These are phyloP conservation scores for Heliconius erato DNA, from an alignment of 2,888 invertebrate genomes.

Conservation along the genomic window DNA sequence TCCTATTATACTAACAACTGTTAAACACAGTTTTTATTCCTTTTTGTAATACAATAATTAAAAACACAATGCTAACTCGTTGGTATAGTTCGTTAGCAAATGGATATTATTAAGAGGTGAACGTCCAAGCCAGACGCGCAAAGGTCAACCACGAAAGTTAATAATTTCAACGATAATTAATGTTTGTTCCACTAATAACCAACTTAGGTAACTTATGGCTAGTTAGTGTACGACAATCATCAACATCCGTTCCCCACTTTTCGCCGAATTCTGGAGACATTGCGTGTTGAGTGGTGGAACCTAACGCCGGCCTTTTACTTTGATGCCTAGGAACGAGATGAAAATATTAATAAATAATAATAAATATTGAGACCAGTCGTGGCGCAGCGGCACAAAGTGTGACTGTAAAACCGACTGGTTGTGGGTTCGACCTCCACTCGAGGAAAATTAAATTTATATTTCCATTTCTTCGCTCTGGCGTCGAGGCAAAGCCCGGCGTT, in stretches of 20 bases:
- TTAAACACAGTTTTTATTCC: neutral
- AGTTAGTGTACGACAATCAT: neutral
- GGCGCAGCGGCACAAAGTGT: no score
- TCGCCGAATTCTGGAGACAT: neutral
- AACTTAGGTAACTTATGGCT: neutral
- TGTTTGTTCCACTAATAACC: neutral
- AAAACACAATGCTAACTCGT: neutral
- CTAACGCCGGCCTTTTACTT: neutral
- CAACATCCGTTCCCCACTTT: no score
- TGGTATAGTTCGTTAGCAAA: neutral
- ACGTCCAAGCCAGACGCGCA: neutral
- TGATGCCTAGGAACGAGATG: neutral
- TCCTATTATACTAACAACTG: neutral
- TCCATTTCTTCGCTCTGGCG: no score
- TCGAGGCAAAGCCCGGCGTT: no score
- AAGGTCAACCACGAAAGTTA: slow-evolving; percentile 5
- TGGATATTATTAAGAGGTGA: neutral
- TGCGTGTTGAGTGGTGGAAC: neutral
- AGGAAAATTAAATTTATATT: no score
- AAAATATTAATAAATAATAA: neutral
- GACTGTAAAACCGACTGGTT: no score
- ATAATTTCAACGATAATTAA: slow-evolving; percentile 2
- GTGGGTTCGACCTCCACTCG: no score
- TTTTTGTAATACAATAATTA: neutral
- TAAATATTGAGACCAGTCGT: neutral